phyloP scores from a whole-genome alignment of 2,113 vertebrate species.

The Columbina picui region DNA sequence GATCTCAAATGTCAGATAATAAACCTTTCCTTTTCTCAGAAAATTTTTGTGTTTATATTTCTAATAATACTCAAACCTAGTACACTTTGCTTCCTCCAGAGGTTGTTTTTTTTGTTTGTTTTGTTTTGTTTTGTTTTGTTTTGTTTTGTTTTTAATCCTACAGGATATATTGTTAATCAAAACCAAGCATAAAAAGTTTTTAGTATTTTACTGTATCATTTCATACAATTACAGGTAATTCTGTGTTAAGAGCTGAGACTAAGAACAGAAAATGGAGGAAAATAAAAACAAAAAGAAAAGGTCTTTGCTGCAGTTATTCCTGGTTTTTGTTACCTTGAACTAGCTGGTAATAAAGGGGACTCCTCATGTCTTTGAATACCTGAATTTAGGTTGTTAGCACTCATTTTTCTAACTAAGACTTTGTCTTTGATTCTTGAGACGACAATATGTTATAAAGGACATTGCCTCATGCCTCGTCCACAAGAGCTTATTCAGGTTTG shows the following conservation, averaged over 20 bases:
- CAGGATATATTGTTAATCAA: not conserved
- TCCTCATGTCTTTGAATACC: not conserved
- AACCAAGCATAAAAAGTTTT: not conserved
- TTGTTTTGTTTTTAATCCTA: not conserved
- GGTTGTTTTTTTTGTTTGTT: not conserved
- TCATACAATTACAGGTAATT: not conserved
- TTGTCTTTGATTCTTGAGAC: not conserved
- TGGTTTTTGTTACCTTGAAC: not conserved
- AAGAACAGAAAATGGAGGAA: not conserved
- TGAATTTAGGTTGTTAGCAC: accelerated
- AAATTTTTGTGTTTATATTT: not conserved
- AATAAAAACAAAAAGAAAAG: not conserved
- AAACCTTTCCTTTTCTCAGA: not conserved
- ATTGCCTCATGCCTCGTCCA: not conserved
- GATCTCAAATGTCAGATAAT: conserved; percentile 1
- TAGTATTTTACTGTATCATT: not conserved
- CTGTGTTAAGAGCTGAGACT: not conserved
- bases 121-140: not conserved
- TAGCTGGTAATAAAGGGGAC: not conserved
- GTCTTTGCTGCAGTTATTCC: not conserved
- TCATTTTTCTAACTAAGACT: not conserved
- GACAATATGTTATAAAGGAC: not conserved
- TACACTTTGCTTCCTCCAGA: not conserved
- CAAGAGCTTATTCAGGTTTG: not conserved
- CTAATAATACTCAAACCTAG: not conserved